Conservation (phyloP, 2,113 vertebrate species). For the Microtus pennsylvanicus region DNA sequence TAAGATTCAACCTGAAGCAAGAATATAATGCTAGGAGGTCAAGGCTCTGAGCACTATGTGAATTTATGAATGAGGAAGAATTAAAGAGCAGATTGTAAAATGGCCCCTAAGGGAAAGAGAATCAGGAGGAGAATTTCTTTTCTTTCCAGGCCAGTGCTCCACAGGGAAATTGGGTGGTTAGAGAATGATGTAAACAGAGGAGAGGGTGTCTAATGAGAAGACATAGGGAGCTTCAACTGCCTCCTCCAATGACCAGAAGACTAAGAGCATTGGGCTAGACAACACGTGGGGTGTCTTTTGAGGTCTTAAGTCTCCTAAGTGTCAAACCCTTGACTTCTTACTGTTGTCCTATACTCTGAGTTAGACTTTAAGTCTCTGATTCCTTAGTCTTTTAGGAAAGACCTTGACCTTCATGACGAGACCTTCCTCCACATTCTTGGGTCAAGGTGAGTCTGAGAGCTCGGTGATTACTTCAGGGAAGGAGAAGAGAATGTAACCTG, state of each 20-base stretch:
- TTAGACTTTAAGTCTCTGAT: neutral
- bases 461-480: neutral
- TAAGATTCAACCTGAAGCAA: neutral
- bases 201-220: neutral
- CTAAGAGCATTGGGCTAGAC: accelerated
- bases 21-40: neutral
- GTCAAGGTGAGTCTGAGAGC: neutral
- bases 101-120: neutral
- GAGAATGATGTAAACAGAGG: neutral
- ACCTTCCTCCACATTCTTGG: neutral
- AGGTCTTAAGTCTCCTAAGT: neutral
- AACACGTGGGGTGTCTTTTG: neutral
- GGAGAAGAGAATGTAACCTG: neutral
- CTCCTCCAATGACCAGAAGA: neutral
- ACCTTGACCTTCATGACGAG: neutral
- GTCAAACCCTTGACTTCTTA: neutral
- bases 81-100: neutral
- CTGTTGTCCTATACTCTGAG: neutral
- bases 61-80: neutral
- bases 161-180: neutral
- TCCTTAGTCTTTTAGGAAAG: neutral
- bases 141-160: neutral
- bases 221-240: neutral
- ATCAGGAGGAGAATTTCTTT: neutral
- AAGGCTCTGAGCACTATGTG: neutral